Conservation (phyloP, 2,113 vertebrate genomes). For the Caranx ignobilis region DNA sequence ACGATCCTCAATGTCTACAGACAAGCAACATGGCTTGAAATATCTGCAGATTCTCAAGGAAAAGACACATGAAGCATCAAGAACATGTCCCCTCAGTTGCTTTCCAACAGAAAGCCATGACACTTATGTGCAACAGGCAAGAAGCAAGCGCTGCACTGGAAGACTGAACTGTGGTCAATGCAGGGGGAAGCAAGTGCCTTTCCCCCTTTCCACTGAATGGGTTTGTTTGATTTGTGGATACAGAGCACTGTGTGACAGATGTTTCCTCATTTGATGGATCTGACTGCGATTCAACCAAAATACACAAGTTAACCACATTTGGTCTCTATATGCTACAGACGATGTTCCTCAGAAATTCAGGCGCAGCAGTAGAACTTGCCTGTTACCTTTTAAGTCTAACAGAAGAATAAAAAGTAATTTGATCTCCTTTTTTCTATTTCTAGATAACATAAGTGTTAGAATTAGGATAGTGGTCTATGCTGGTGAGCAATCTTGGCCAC, state of each 20-base stretch:
- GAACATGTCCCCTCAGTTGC: background rate
- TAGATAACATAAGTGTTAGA: background rate
- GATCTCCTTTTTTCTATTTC: background rate
- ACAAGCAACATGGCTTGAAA: background rate
- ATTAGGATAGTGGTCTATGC: background rate
- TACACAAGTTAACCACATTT: conserved; percentile 31
- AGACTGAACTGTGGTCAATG: background rate
- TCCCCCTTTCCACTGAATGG: conserved; percentile 12
- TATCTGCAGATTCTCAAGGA: background rate
- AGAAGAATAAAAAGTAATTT: background rate
- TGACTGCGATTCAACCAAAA: conserved; percentile 33
- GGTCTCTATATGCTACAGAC: conserved; percentile 14
- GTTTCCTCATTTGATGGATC: conserved; percentile 21
- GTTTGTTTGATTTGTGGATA: conserved; percentile 37
- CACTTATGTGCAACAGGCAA: background rate
- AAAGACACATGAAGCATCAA: background rate
- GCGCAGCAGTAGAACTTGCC: background rate
- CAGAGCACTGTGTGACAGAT: conserved; percentile 22
- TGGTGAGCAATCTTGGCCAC: background rate
- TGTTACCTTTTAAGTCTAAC: background rate
- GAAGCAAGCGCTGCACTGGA: conserved; percentile 12
- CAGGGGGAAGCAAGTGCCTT: conserved; percentile 9
- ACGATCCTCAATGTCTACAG: background rate
- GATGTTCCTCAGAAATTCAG: background rate
- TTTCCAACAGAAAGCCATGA: conserved; percentile 1